phyloP scores from a whole-genome alignment of 2,797 vertebrate genomes.

The Dromococcyx pavoninus region DNA sequence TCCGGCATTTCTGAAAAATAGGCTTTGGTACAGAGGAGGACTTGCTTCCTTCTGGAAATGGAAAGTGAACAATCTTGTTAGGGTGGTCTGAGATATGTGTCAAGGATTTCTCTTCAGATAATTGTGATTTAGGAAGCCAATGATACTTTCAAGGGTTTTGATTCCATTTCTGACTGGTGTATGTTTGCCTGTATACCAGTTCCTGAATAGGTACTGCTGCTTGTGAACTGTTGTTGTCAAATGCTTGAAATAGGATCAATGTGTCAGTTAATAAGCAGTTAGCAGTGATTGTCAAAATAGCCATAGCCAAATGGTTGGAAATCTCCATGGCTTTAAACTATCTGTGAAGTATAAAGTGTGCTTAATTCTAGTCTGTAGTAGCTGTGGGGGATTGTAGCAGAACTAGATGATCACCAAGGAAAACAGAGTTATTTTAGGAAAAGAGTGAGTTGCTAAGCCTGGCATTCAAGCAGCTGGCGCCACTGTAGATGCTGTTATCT shows the following conservation, averaged over 20 bases:
- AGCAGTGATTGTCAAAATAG: not conserved
- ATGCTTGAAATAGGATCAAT: not conserved
- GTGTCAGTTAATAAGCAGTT: not conserved
- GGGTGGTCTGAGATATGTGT: not conserved
- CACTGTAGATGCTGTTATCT: not conserved
- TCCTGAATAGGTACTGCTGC: not conserved
- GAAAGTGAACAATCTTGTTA: not conserved
- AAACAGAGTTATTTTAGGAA: constrained; percentile 11
- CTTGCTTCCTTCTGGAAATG: not conserved
- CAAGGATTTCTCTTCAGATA: not conserved
- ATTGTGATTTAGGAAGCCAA: not conserved
- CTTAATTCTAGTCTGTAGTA: not conserved
- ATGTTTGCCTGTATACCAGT: not conserved
- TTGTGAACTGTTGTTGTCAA: not conserved
- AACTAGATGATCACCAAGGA: not conserved
- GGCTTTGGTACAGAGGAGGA: not conserved
- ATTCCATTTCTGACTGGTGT: not conserved
- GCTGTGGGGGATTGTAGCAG: not conserved
- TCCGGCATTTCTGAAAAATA: not conserved
- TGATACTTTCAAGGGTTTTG: not conserved
- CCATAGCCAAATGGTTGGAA: not conserved
- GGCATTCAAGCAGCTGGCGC: not conserved
- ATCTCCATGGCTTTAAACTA: not conserved
- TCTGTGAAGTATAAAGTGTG: not conserved
- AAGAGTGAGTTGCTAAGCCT: not conserved